A percentile compares a stretch with the other conserved stretches of the same genome.
These are phyloP conservation scores for Periophthalmus magnuspinnatus DNA, from an alignment of 2,797 vertebrate species.

Conservation along the genomic window DNA sequence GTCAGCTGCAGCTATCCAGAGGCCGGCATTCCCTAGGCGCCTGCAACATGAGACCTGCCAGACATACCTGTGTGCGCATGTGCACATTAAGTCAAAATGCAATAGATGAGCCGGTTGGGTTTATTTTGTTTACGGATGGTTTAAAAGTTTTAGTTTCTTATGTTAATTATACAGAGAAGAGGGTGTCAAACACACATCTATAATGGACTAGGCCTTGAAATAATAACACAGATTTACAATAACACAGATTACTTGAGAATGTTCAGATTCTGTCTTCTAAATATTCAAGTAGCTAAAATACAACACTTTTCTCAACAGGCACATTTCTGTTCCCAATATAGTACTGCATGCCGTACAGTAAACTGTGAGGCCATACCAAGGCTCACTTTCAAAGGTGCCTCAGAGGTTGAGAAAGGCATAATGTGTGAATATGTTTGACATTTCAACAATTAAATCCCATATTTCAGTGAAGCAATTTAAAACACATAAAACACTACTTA, in stretches of 20 bases:
- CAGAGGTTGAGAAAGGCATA: constrained; percentile 15
- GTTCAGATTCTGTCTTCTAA: not conserved
- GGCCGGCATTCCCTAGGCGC: constrained; percentile 59
- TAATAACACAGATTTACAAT: no score
- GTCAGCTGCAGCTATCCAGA: constrained; percentile 59
- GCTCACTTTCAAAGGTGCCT: constrained; percentile 37
- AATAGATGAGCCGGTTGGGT: constrained; percentile 24
- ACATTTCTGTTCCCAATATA: constrained; percentile 47
- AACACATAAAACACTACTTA: constrained; percentile 44
- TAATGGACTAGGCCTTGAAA: not conserved
- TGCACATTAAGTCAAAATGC: constrained; percentile 29
- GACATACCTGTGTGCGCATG: constrained; percentile 44
- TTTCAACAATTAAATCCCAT: not conserved
- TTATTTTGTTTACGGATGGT: constrained; percentile 4
- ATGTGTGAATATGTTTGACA: constrained; percentile 12
- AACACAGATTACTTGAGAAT: not conserved
- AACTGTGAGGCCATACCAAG: constrained; percentile 35
- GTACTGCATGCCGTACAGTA: constrained; percentile 29
- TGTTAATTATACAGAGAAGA: not conserved
- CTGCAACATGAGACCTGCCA: constrained; percentile 58
- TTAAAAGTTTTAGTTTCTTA: not conserved
- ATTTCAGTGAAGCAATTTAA: not conserved
- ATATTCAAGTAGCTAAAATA: not conserved
- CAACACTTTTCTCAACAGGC: constrained; percentile 25
- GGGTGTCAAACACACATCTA: not conserved